Base-by-base conservation (phyloP, 2,113 vertebrate genomes). In the Uria lomvia region DNA sequence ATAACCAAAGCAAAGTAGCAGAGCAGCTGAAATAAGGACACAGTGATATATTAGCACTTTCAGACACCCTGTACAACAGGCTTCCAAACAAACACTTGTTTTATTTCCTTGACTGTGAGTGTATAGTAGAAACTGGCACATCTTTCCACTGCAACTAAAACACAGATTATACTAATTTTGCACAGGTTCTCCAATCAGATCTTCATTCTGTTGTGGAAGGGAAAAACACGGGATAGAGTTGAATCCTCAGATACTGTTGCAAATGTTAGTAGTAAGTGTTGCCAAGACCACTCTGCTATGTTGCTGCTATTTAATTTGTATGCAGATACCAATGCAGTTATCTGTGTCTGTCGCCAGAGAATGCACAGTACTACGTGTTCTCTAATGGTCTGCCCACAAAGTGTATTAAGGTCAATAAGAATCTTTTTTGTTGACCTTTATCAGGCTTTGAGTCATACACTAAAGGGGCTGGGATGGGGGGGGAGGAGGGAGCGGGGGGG, bases 401-500 rank as follows among this genome's bases (percentile, higher is more conserved):
- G 21, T 55, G 14, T 45, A 63, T n/a, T 81, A 70, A 78, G 47
- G 60, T 90, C 81, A 96, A 66, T 30, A 12, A 36, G 34, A 90
- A 65, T 32, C n/a, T 65, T 81, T 79, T 80, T 38, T 60, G n/a
- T 67, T 67, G 56, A 75, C 65, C 90, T 92, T 87, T 88, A 85
- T 66, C 65, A 62, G 47, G 55, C 56, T 88, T 82, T 42, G 12
- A 78, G 38, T 71, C n/a, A 75, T 12, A 88, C 3, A 13, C 30
- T 85, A 63, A 82, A 53, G 8, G 5, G 12, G 3, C 82, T 4
- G 18, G 0, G 0, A 8, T 13, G 15, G 15, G 5, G 4, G 20
- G 24, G 7, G 40, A 42, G 12, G 13, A 9, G 13, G 20, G 63
- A 45, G 30, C 40, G 21, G 47, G 21, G 47, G 10, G 3, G 6